Conservation (phyloP, 2,888 invertebrate species). For the Acanthosepion pharaonis region DNA sequence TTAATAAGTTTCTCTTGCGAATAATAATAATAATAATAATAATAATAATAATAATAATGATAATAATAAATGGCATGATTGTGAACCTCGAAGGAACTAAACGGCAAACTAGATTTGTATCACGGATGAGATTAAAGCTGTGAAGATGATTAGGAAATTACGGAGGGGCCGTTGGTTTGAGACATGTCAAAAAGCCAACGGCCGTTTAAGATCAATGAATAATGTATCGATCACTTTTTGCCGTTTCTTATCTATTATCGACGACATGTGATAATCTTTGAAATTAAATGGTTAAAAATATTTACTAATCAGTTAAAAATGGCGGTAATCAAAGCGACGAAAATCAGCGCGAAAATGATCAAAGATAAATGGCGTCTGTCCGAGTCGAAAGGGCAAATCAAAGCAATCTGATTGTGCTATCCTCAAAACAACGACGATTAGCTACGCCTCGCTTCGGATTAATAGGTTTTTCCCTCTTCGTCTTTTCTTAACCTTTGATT, state of each 20-base stretch:
- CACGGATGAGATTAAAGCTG: neutral
- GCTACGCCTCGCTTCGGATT: neutral
- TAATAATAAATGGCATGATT: neutral
- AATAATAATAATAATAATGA: no score
- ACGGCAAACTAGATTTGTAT: neutral
- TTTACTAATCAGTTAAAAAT: neutral
- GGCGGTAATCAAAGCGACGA: neutral
- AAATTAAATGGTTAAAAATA: neutral
- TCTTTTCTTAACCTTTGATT: neutral
- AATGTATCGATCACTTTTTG: conserved; percentile 5
- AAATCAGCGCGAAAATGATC: neutral
- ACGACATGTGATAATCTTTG: conserved; percentile 13
- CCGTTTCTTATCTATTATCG: neutral
- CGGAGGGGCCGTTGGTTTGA: neutral
- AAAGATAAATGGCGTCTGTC: neutral
- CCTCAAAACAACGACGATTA: neutral
- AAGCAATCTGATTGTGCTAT: neutral
- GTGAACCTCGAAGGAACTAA: neutral
- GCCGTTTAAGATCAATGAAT: neutral
- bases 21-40: no score
- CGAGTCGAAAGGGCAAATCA: neutral
- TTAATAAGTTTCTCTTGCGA: no score
- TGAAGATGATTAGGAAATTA: neutral
- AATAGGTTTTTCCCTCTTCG: neutral
- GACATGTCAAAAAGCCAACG: neutral